phyloP scores from a whole-genome alignment of 2,888 invertebrate species.

The Spilarctia lutea region DNA sequence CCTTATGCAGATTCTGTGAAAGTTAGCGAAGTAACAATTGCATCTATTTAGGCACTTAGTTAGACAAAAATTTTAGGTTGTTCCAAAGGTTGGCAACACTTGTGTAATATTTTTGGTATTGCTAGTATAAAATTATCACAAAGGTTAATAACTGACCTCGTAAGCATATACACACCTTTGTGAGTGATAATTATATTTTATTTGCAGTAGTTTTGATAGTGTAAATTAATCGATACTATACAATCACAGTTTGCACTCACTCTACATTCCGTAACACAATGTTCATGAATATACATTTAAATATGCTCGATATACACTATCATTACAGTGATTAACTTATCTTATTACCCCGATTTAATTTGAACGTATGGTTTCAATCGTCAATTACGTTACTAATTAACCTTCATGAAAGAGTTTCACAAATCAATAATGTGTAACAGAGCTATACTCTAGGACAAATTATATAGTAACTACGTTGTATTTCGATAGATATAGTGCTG shows the following conservation, averaged over 20 bases:
- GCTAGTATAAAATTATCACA: neutral
- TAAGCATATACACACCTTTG: neutral
- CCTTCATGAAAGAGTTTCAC: slow-evolving; percentile 44
- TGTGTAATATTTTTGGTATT: neutral
- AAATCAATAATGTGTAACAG: slow-evolving; percentile 39
- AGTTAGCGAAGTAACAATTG: neutral
- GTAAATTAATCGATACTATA: slow-evolving; percentile 7
- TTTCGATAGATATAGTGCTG: neutral
- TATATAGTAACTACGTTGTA: slow-evolving; percentile 8
- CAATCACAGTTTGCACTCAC: slow-evolving; percentile 20
- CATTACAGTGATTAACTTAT: slow-evolving; percentile 39
- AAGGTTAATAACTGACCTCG: neutral
- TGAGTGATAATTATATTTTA: neutral
- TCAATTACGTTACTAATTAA: slow-evolving; percentile 46
- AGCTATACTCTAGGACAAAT: slow-evolving; percentile 23
- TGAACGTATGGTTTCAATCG: slow-evolving; percentile 32
- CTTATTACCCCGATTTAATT: slow-evolving; percentile 41
- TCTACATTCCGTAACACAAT: slow-evolving; percentile 26
- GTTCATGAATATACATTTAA: slow-evolving; percentile 25
- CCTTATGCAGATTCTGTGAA: neutral
- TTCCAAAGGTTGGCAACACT: neutral
- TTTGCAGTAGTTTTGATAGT: neutral
- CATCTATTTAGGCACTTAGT: neutral
- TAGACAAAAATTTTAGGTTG: neutral
- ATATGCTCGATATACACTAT: slow-evolving; percentile 38